Evolutionary conservation across 2,888 invertebrate species (phyloP), one percentile per base, ranked within the genome.

Genomic region (Biston betularia): DNA sequence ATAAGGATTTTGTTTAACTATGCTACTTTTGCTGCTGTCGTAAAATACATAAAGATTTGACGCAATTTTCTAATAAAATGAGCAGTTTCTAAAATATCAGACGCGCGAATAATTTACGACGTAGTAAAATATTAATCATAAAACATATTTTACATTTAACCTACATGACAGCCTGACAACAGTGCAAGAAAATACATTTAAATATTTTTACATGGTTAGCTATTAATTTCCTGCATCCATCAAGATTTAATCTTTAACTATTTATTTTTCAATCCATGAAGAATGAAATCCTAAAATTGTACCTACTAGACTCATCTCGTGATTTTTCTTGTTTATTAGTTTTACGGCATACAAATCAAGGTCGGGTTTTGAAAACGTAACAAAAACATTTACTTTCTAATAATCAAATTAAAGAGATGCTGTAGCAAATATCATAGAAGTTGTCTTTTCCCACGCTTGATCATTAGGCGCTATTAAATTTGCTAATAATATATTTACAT

Each of bases 101-200:
- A 50, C 54, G 45, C 49, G 14, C 5, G 45, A 33, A 61, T 38
- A 45, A 63, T 53, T 64, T 57, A 49, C 42, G 53, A 61, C 48
- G 49, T 60, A 48, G 46, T 63, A 50, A 63, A 61, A 64, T 53
- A 56, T 57, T 63, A 54, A 48, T 52, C 54, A 33, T 57, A 63
- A 56, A 68, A 53, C 53, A 57, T 61, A 42, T 67, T 52, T 63
- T 45, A 46, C 45, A 33, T 56, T 50, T 60, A 57, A 63, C 45
- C 33, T 52, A 38, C 52, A 56, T 35, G 63, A 33, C 55, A 63
- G 42, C 56, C 50, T 57, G 42, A 49, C 49, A 55, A 54, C 42
- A 62, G 48, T 48, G 48, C 48, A 55, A 55, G 55, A 11, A 42
- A 46, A 48, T 38, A 40, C n/a, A 53, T 54, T 54, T 54, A n/a